Evolutionary conservation across 2,113 vertebrate genomes (phyloP).

Genomic region (Pseudonaja textilis): DNA sequence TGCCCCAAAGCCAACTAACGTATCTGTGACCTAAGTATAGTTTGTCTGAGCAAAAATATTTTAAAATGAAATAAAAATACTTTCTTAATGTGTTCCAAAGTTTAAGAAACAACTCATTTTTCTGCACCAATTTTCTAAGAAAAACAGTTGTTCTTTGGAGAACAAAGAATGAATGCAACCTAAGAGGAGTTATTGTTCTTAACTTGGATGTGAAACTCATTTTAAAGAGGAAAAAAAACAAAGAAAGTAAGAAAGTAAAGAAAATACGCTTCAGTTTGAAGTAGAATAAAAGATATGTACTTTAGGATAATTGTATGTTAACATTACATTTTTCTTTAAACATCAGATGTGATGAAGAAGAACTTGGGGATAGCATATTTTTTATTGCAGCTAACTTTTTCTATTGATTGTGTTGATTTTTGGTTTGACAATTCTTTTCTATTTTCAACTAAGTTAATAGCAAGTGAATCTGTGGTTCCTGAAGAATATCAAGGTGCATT

Average conservation of each 20-base stretch:
- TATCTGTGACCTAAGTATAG: background rate
- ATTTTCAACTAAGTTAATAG: background rate
- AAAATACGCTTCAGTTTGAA: background rate
- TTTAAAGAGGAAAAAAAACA: background rate
- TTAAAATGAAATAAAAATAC: background rate
- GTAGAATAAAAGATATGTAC: background rate
- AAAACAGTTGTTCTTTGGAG: background rate
- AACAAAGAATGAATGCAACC: background rate
- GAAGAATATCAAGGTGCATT: background rate
- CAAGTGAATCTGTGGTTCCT: background rate
- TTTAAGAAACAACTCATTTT: background rate
- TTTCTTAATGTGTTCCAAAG: background rate
- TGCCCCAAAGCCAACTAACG: background rate
- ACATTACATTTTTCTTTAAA: background rate
- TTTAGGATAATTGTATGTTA: background rate
- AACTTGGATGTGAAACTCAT: background rate
- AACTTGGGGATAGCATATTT: background rate
- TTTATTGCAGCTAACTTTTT: background rate
- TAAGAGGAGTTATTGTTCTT: background rate
- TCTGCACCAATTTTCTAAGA: background rate
- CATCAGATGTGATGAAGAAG: background rate
- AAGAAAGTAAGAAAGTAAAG: background rate
- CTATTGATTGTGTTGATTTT: background rate
- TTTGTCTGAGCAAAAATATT: background rate
- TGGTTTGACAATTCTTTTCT: background rate